Evolutionary conservation across 2,113 vertebrate genomes (phyloP).

Genomic region (Nipponia nippon): DNA sequence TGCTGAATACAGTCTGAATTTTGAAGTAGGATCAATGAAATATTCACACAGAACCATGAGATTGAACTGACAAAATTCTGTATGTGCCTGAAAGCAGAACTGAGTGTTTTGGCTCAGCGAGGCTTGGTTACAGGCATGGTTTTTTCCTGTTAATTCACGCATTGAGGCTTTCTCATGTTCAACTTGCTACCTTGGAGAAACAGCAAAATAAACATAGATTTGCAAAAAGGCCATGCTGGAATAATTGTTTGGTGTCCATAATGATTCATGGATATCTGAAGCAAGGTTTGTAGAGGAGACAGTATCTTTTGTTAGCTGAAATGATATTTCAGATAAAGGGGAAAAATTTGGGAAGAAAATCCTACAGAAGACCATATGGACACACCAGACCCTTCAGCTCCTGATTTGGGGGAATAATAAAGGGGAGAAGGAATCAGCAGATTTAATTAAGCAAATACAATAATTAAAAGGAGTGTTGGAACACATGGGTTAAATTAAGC

Average conservation of each 20-base stretch:
- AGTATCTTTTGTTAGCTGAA: background rate
- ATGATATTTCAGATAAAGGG: background rate
- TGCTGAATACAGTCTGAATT: background rate
- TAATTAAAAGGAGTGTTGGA: background rate
- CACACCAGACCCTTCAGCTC: background rate
- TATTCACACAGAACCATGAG: background rate
- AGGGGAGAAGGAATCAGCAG: background rate
- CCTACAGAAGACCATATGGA: background rate
- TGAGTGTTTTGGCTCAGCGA: background rate
- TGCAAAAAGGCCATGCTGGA: background rate
- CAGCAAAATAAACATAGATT: background rate
- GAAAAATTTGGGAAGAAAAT: background rate
- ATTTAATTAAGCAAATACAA: background rate
- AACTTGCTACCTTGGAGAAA: background rate
- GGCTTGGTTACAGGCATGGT: background rate
- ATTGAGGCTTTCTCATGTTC: background rate
- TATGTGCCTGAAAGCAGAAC: background rate
- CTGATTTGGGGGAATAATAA: background rate
- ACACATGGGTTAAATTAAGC: background rate
- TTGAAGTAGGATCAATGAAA: background rate
- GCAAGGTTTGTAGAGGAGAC: background rate
- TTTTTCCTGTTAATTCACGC: background rate
- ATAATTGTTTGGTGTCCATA: background rate
- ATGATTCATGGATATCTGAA: background rate
- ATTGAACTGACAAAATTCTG: background rate